Percentiles rank a stretch among this genome's conserved stretches.
These are phyloP conservation scores for Syngnathus scovelli DNA, from an alignment of 2,113 vertebrate genomes.

Conservation along the genomic window DNA sequence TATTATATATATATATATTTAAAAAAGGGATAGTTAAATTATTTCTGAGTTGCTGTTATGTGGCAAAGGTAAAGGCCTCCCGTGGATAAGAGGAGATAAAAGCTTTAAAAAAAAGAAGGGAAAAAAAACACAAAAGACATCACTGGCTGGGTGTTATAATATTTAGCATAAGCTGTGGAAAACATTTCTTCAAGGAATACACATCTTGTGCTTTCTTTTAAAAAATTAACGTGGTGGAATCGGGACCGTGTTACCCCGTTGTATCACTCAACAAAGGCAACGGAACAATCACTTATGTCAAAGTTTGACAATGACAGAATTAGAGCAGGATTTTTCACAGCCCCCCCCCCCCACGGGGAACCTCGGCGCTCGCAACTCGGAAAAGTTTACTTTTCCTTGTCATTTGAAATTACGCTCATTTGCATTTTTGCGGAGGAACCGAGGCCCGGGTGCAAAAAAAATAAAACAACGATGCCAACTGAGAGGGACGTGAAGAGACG, in stretches of 20 bases:
- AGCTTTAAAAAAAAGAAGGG: conserved; percentile 37
- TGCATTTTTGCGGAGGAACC: conserved; percentile 54
- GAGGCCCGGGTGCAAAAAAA: conserved; percentile 30
- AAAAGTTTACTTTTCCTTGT: conserved; percentile 70
- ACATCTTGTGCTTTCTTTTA: conserved; percentile 55
- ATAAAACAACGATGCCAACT: conserved; percentile 40
- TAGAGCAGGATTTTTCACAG: conserved; percentile 69
- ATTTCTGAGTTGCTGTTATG: conserved; percentile 54
- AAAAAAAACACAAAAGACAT: conserved; percentile 54
- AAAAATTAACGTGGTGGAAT: conserved; percentile 57
- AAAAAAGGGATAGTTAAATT: conserved; percentile 58
- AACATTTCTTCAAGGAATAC: conserved; percentile 67
- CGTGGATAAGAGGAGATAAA: conserved; percentile 63
- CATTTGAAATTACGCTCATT: conserved; percentile 67
- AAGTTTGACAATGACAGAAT: conserved; percentile 77
- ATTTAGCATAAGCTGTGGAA: conserved; percentile 66
- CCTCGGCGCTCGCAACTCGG: conserved; percentile 47
- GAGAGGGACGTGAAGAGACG: conserved; percentile 26
- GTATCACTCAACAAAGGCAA: conserved; percentile 67
- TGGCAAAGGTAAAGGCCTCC: conserved; percentile 66
- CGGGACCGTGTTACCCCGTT: conserved; percentile 49
- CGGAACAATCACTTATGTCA: conserved; percentile 66
- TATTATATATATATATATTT: conserved; percentile 5
- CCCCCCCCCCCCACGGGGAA: conserved; percentile 50
- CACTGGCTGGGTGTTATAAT: conserved; percentile 59